Conservation (phyloP, 1,140 invertebrate species). For the Cydia pomonella region DNA sequence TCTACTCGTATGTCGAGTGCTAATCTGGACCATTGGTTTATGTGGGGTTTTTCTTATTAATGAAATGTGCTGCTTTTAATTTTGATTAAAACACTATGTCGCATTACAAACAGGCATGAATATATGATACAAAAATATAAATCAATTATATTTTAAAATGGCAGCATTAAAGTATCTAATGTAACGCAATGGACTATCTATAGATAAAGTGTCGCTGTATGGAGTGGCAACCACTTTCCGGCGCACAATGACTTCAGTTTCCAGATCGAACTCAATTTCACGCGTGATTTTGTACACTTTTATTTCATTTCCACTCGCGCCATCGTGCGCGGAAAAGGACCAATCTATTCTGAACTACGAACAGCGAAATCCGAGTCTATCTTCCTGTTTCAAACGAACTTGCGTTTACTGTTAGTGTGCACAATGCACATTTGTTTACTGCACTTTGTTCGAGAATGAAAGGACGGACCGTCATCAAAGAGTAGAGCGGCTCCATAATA, state of each 20-base stretch:
- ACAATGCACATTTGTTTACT: slow-evolving; percentile 15
- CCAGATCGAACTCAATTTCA: slow-evolving; percentile 74
- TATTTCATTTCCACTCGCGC: slow-evolving; percentile 67
- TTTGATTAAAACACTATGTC: no score
- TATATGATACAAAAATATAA: no score
- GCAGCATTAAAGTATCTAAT: no score
- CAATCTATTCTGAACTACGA: slow-evolving; percentile 15
- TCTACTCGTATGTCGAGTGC: no score
- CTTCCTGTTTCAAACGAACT: background rate
- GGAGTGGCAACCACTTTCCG: slow-evolving; percentile 52
- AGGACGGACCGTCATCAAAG: slow-evolving; percentile 37
- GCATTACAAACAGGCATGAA: no score
- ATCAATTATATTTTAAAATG: no score
- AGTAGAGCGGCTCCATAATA: slow-evolving; percentile 48
- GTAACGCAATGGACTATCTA: background rate
- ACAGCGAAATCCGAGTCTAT: slow-evolving; percentile 16
- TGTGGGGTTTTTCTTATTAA: no score
- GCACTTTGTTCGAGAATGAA: slow-evolving; percentile 22
- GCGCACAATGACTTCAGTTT: slow-evolving; percentile 62
- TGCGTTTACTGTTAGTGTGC: slow-evolving; percentile 11
- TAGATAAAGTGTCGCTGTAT: slow-evolving; percentile 33
- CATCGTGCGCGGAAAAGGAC: background rate
- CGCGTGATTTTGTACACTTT: slow-evolving; percentile 73
- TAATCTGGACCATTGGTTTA: no score
- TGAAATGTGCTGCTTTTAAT: no score